Percentiles rank a stretch among this genome's conserved stretches.
phyloP scores from a whole-genome alignment of 2,797 vertebrate species.

The Manis pentadactyla region DNA sequence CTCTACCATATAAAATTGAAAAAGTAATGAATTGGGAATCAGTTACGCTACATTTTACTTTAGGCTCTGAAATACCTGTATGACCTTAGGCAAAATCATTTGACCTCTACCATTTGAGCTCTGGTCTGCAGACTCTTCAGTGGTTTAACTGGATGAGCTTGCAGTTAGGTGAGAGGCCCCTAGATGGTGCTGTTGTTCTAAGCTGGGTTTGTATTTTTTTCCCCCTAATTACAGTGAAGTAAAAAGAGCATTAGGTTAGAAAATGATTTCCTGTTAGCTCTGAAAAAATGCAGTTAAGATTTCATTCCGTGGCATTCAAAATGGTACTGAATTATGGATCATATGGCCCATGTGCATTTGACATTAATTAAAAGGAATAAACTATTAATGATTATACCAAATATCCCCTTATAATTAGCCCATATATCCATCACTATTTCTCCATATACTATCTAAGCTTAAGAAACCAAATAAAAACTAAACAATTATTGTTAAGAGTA shows the following conservation, averaged over 20 bases:
- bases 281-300: constrained; percentile 42
- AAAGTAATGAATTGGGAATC: background rate
- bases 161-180: constrained; percentile 56
- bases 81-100: constrained; percentile 25
- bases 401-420: background rate
- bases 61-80: background rate
- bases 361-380: constrained; percentile 66
- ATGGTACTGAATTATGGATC: constrained; percentile 46
- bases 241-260: constrained; percentile 44
- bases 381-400: background rate
- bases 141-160: background rate
- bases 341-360: background rate
- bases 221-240: background rate
- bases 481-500: background rate
- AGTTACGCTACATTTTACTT: background rate
- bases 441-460: background rate
- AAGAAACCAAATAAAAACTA: constrained; percentile 55
- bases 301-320: constrained; percentile 51
- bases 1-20: background rate
- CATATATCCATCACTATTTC: background rate
- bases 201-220: background rate
- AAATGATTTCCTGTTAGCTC: constrained; percentile 54
- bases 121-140: background rate
- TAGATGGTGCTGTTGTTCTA: constrained; percentile 75
- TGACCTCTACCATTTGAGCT: background rate